Evolutionary conservation across 2,797 vertebrate species (phyloP), one percentile per base, ranked within the genome.

Genomic region (Pangasius larnaudii): DNA sequence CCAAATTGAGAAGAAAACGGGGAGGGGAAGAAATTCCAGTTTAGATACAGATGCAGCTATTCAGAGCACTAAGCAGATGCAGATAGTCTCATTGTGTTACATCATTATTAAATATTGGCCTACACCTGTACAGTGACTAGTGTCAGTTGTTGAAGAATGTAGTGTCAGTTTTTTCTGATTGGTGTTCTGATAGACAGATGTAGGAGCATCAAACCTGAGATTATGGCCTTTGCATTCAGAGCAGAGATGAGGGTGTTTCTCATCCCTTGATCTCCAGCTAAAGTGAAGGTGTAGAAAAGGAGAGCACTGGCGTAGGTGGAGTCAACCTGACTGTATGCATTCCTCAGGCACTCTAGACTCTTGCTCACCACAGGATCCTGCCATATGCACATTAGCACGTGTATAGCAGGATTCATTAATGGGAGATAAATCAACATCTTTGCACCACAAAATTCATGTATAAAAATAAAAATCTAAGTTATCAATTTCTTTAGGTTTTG

Each of bases 211-310:
- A 74, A 77, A 95, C 95, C 96, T 65, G 91, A 0, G 0, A 87
- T 90, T 74, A 63, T 16, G 36, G 94, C 92, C 46, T 90, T 88
- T 63, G 84, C 69, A 82, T 96, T 85, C 90, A 97, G 94, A 18
- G 51, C 30, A 14, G 89, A 88, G 89, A 97, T 67, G 75, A 93
- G 94, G 0, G 77, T 88, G 84, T 0, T 88, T 89, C 94, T 95
- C 88, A 88, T 95, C 10, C 92, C 89, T 63, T 75, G 0, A 30
- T 93, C 92, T 58, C 93, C 93, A 0, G 96, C 96, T 90, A 97
- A 93, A 53, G 94, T 93, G 0, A 96, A 97, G 86, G 96, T 95
- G 46, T 97, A 97, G 53, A 95, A 93, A 1, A 97, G 88, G 88
- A 97, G 94, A 0, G 96, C 95, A 0, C 89, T 92, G 0, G 95